Evolutionary conservation across 1,140 invertebrate genomes (phyloP).

Genomic region (Drosophila nasuta): DNA sequence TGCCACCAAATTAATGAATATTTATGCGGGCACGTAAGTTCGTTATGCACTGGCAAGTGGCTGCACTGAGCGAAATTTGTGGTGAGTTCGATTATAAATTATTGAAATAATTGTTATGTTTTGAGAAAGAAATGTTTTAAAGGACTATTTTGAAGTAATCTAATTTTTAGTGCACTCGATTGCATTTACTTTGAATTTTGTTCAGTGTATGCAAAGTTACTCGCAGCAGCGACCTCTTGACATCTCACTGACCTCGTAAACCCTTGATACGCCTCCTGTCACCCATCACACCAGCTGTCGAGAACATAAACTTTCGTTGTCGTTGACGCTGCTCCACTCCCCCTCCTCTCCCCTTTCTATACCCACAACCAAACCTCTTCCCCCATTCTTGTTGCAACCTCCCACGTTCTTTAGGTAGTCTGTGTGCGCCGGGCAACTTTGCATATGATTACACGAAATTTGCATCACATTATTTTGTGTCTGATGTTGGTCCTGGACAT

Average conservation of each 20-base stretch:
- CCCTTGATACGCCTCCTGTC: constrained; percentile 60
- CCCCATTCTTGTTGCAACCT: background rate
- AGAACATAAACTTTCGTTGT: constrained; percentile 66
- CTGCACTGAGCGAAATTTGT: constrained; percentile 10
- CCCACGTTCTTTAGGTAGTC: constrained; percentile 9
- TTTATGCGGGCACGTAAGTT: constrained; percentile 60
- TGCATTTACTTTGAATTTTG: background rate
- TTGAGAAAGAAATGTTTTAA: background rate
- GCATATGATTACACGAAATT: constrained; percentile 81
- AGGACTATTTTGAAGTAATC: background rate
- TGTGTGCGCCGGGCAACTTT: constrained; percentile 59
- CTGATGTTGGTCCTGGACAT: constrained; percentile 34
- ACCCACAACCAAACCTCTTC: too few species aligned
- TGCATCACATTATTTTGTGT: constrained; percentile 75
- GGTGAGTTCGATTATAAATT: background rate
- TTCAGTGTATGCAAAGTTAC: constrained; percentile 21
- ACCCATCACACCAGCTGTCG: constrained; percentile 50
- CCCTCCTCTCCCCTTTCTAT: background rate
- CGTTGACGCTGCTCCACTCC: constrained; percentile 3
- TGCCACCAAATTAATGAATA: constrained; percentile 71
- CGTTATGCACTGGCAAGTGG: constrained; percentile 23
- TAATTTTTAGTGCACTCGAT: background rate
- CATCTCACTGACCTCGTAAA: constrained; percentile 70
- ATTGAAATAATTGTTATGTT: background rate
- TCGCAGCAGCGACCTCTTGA: constrained; percentile 45